Conservation (phyloP, 2,797 vertebrate genomes). For the Pitangus sulphuratus region DNA sequence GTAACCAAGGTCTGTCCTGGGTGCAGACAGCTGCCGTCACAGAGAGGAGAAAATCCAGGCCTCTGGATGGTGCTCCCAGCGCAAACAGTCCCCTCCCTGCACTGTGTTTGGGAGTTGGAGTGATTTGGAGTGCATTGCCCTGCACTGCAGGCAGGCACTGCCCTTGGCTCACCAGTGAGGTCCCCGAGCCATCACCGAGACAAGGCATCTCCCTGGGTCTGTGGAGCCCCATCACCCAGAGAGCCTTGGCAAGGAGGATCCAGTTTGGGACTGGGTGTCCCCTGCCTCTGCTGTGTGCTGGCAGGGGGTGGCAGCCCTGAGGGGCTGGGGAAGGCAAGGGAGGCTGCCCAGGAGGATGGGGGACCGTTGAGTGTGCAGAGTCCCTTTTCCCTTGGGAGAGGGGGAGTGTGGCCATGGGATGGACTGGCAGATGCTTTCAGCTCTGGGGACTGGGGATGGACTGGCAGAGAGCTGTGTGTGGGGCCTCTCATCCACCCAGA, state of each 20-base stretch:
- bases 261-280: rapidly evolving
- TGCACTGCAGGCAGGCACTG: background rate
- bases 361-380: background rate
- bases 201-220: rapidly evolving
- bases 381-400: background rate
- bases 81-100: background rate
- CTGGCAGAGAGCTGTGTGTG: background rate
- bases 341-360: background rate
- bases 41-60: background rate
- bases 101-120: rapidly evolving
- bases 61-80: background rate
- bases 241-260: rapidly evolving
- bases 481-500: background rate
- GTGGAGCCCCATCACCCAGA: rapidly evolving
- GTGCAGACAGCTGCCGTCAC: conserved; percentile 30
- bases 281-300: rapidly evolving
- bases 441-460: background rate
- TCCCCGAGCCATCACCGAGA: rapidly evolving
- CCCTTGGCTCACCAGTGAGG: rapidly evolving
- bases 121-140: background rate
- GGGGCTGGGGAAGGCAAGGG: background rate
- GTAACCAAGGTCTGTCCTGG: background rate
- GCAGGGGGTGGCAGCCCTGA: background rate
- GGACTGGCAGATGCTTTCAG: background rate
- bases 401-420: rapidly evolving